These are phyloP conservation scores for Bradynema listronoti DNA, from an alignment of 1,140 invertebrate species.

Conservation along the genomic window DNA sequence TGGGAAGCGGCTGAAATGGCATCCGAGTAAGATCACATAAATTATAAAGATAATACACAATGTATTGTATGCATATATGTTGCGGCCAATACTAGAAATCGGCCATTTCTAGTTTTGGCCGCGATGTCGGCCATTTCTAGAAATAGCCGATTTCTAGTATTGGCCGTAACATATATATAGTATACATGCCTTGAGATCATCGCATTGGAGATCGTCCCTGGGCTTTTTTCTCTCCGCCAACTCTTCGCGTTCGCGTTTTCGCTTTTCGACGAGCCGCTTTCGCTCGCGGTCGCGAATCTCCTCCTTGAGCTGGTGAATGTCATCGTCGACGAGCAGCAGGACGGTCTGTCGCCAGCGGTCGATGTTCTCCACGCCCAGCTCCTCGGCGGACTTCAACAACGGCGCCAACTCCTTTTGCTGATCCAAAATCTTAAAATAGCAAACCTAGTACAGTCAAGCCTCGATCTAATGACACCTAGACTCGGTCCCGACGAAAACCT, in stretches of 20 bases:
- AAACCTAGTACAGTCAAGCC: too few relatives aligned
- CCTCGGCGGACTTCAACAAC: conserved; percentile 24
- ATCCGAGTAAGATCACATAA: too few relatives aligned
- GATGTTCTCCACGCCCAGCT: conserved; percentile 18
- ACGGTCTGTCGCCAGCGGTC: conserved; percentile 19
- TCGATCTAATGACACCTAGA: too few relatives aligned
- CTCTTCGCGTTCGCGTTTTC: conserved; percentile 15
- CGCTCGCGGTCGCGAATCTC: conserved; percentile 14
- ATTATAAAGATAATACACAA: too few relatives aligned
- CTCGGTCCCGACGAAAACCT: too few relatives aligned
- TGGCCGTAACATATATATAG: too few relatives aligned
- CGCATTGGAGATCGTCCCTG: conserved; percentile 28
- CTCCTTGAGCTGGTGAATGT: conserved; percentile 16
- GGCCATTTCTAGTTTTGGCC: too few relatives aligned
- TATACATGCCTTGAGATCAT: conserved; percentile 34
- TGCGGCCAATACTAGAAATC: too few relatives aligned
- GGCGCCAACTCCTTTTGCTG: conserved; percentile 21
- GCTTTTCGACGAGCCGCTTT: conserved; percentile 17
- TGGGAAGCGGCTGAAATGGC: conserved; percentile 25
- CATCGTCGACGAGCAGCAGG: conserved; percentile 9
- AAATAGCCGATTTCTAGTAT: too few relatives aligned
- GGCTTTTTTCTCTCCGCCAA: conserved; percentile 14
- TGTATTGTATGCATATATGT: too few relatives aligned
- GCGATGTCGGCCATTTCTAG: too few relatives aligned
- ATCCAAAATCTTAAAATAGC: conserved; percentile 27